These are phyloP conservation scores for Drosophila testacea DNA, from an alignment of 2,888 invertebrate genomes.

Conservation along the genomic window DNA sequence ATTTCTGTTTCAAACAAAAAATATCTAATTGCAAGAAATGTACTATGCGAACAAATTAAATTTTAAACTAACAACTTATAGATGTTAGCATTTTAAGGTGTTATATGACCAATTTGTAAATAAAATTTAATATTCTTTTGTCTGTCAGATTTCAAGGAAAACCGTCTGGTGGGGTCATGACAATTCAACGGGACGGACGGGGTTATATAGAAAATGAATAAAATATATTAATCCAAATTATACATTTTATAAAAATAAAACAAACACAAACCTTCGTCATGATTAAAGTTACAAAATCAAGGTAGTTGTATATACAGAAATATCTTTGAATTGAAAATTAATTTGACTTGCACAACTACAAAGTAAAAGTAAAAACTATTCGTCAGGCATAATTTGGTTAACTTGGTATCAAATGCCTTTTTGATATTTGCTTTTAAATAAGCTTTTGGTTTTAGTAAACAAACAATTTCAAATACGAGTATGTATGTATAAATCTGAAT, in stretches of 20 bases:
- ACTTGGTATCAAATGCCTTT: constrained; percentile 38
- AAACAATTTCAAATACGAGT: constrained; percentile 41
- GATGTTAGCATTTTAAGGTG: neutral
- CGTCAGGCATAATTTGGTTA: constrained; percentile 53
- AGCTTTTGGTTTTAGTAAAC: constrained; percentile 16
- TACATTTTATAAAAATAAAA: neutral
- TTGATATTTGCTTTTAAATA: constrained; percentile 23
- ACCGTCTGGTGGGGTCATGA: neutral
- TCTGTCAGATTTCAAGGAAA: constrained; percentile 8
- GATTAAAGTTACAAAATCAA: constrained; percentile 17
- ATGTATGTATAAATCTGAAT: constrained; percentile 4
- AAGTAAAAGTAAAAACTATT: constrained; percentile 57
- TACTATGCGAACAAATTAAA: neutral
- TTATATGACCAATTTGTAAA: neutral
- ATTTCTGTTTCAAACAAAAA: constrained; percentile 6
- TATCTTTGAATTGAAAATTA: constrained; percentile 27
- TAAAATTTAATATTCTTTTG: constrained; percentile 14
- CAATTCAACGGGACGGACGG: constrained; percentile 41
- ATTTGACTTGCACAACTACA: constrained; percentile 73
- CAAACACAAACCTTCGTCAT: neutral
- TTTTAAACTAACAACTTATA: neutral
- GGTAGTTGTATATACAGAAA: constrained; percentile 55
- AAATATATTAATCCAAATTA: constrained; percentile 6
- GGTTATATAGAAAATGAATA: constrained; percentile 1
- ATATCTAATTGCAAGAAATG: constrained; percentile 2